Conservation (phyloP, 1,140 invertebrate genomes). For the Cotesia glomerata region DNA sequence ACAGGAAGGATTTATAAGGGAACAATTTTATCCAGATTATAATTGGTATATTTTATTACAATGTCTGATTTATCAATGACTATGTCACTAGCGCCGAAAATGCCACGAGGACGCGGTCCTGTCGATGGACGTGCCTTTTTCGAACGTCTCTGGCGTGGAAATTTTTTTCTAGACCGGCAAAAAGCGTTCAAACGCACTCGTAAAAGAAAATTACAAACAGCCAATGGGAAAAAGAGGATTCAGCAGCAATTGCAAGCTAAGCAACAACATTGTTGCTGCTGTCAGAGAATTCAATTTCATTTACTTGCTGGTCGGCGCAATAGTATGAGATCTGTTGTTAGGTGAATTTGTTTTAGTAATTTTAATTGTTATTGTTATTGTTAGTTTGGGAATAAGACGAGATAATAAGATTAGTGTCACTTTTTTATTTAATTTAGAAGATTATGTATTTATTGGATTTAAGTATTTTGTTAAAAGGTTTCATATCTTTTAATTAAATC, state of each 20-base stretch:
- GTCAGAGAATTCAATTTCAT: conserved; percentile 57
- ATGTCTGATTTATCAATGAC: conserved; percentile 39
- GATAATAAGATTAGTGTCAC: neutral
- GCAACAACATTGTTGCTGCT: conserved; percentile 55
- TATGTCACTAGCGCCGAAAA: conserved; percentile 39
- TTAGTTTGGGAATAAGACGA: neutral
- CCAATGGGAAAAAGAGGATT: conserved; percentile 31
- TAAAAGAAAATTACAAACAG: conserved; percentile 49
- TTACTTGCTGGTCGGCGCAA: conserved; percentile 53
- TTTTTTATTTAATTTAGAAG: neutral
- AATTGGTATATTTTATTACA: conserved; percentile 29
- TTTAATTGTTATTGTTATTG: neutral
- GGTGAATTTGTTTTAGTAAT: conserved; percentile 42
- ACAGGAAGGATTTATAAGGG: neutral
- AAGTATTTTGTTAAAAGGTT: neutral
- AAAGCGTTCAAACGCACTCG: conserved; percentile 51
- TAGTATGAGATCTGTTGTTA: conserved; percentile 58
- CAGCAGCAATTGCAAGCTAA: neutral
- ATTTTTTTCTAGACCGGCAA: conserved; percentile 55
- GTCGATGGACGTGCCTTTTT: conserved; percentile 58
- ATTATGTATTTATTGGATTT: neutral
- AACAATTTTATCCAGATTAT: no score
- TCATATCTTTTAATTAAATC: neutral
- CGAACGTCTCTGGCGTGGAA: conserved; percentile 56
- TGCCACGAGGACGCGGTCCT: conserved; percentile 55